Evolutionary conservation across 2,888 invertebrate genomes (phyloP), one percentile per base, ranked within the genome.

Genomic region (Dryococelus australis): DNA sequence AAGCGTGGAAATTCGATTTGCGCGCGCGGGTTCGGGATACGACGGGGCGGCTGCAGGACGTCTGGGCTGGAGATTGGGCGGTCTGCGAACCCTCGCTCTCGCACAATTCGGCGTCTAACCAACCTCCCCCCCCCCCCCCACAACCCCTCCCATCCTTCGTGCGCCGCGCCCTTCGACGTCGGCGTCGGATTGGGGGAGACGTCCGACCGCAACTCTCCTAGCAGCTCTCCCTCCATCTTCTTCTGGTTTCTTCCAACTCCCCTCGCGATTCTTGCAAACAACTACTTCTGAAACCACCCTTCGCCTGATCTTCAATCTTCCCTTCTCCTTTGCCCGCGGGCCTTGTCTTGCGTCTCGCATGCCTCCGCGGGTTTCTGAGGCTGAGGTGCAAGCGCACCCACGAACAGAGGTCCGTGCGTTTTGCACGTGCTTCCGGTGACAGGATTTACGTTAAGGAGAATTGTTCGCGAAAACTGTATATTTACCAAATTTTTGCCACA

Each of bases 1-100:
- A 87, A 43, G 47, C 81, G 81, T n/a, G 87, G 24, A 87, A 86
- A 87, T 84, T 87, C 86, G 86, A 87, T 87, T 87, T 87, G 85
- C 27, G 86, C 47, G 43, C 79, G n/a, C n/a, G n/a, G 78, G 28
- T 43, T 79, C 26, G 24, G 84, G 65, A 65, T 65, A 65, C 24
- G 16, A 2, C 51, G 51, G 13, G 12, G 8, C 65, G 65, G 12
- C 65, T 6, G 13, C 65, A n/a, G 65, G 65, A 65, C 65, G 65
- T 65, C 65, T 65, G 65, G 65, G 65, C 16, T 47, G 85, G 43
- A 53, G 51, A 26, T 27, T 53, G 85, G 43, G 47, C 43, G 5
- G 85, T 20, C 51, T 20, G 43, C n/a, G 24, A 35, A 47, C 51
- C 43, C 35, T n/a, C 84, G 43, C 84, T 47, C 16, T 24, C 84